phyloP scores from a whole-genome alignment of 2,797 vertebrate species.

The Liasis olivaceus region DNA sequence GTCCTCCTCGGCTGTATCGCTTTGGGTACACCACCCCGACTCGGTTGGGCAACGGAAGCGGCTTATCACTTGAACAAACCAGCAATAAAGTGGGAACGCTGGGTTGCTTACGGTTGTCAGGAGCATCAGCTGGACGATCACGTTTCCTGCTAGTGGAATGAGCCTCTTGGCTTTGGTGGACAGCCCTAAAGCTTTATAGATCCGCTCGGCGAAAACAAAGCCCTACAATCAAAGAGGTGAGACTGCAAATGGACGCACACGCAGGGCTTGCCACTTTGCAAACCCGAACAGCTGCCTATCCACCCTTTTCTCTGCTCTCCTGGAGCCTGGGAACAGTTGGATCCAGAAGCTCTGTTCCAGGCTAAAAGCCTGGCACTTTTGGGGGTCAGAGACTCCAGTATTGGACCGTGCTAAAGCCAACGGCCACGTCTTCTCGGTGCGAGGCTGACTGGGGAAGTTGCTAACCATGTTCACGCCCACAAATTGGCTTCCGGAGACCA shows the following conservation, averaged over 20 bases:
- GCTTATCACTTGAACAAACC: not conserved
- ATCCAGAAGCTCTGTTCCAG: not conserved
- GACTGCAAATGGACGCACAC: not conserved
- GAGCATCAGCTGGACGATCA: slow-evolving; percentile 78
- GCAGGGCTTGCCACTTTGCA: not conserved
- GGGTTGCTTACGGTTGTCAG: slow-evolving; percentile 70
- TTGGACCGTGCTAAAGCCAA: not conserved
- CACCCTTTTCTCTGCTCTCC: not conserved
- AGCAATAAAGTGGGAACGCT: not conserved
- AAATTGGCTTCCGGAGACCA: slow-evolving; percentile 83
- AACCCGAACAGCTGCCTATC: not conserved
- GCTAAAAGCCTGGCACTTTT: not conserved
- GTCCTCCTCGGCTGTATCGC: not conserved
- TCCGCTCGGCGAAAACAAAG: slow-evolving; percentile 80
- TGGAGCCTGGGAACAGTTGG: not conserved
- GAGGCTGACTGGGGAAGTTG: not conserved
- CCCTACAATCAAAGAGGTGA: slow-evolving; percentile 64
- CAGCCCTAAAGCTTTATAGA: slow-evolving; percentile 74
- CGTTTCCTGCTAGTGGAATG: slow-evolving; percentile 77
- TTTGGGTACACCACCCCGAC: not conserved
- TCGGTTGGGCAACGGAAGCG: not conserved
- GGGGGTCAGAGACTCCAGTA: not conserved
- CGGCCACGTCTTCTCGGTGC: not conserved
- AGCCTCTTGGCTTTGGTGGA: slow-evolving; percentile 69
- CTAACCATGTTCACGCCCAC: slow-evolving; percentile 80